Conservation (phyloP, 2,888 invertebrate genomes). For the Aquatica leii region DNA sequence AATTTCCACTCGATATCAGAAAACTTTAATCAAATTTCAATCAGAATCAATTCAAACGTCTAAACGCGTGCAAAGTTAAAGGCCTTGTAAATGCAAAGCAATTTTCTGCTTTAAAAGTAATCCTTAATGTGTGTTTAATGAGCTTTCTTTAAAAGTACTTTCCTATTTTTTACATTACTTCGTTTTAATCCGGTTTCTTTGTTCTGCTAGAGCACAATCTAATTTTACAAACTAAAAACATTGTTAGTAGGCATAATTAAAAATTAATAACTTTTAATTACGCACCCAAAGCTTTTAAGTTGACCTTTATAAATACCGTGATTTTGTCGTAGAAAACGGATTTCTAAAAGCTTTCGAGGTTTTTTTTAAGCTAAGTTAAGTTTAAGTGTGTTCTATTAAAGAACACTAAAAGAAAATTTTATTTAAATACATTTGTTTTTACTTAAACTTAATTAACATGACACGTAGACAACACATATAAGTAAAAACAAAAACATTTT, state of each 20-base stretch:
- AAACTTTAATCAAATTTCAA: slow-evolving; percentile 29
- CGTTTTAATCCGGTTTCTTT: no score
- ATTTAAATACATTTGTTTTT: no score
- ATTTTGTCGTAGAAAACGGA: no score
- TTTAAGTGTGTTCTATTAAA: no score
- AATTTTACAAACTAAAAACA: background rate
- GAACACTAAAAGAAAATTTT: no score
- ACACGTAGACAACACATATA: no score
- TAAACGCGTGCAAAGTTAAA: slow-evolving; percentile 17
- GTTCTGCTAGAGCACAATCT: no score
- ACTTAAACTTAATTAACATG: no score
- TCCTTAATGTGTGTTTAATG: slow-evolving; percentile 31
- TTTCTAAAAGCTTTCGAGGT: no score
- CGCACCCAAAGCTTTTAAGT: background rate
- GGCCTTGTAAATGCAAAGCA: slow-evolving; percentile 20
- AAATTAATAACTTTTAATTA: background rate
- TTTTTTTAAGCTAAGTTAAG: no score
- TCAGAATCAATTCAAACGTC: slow-evolving; percentile 21
- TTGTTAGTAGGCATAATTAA: background rate
- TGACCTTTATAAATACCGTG: background rate
- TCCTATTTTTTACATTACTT: background rate
- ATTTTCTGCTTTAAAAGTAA: slow-evolving; percentile 26
- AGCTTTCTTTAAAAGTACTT: slow-evolving; percentile 19
- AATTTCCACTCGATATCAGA: slow-evolving; percentile 20
- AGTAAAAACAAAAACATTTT: no score